Percentiles rank a stretch among this genome's conserved stretches.
These are phyloP conservation scores for Butastur rufipennis DNA, from an alignment of 2,113 vertebrate genomes.

Conservation along the genomic window DNA sequence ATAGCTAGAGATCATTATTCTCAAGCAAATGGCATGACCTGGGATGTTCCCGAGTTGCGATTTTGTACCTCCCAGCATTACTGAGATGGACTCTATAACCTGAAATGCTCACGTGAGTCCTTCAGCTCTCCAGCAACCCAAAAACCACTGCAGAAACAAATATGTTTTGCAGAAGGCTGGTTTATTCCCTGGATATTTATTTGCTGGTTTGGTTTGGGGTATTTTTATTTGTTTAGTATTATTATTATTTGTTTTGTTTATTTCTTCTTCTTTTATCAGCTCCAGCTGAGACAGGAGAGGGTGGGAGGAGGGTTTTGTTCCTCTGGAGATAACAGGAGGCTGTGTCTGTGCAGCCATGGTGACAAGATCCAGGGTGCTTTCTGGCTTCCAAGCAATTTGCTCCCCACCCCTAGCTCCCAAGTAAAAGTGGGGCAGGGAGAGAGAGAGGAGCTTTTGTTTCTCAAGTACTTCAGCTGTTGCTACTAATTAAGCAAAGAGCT, in stretches of 20 bases:
- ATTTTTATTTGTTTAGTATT: neutral
- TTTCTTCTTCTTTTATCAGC: slow-evolving; percentile 38
- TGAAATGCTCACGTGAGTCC: neutral
- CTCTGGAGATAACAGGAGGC: slow-evolving; percentile 58
- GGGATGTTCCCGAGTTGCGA: neutral
- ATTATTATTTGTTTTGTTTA: slow-evolving; percentile 25
- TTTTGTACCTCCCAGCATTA: neutral
- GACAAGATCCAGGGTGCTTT: slow-evolving; percentile 59
- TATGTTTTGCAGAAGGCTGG: neutral
- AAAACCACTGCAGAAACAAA: neutral
- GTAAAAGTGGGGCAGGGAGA: slow-evolving; percentile 56
- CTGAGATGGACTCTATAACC: neutral
- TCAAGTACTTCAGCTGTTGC: slow-evolving; percentile 62
- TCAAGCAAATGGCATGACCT: neutral
- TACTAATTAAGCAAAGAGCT: slow-evolving; percentile 45
- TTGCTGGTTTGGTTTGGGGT: neutral
- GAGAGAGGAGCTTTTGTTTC: slow-evolving; percentile 60
- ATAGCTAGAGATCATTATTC: neutral
- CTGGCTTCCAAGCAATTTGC: slow-evolving; percentile 56
- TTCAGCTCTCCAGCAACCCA: neutral
- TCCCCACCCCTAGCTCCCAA: slow-evolving; percentile 46
- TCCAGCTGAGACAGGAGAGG: slow-evolving; percentile 52
- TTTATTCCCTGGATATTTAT: slow-evolving; percentile 2
- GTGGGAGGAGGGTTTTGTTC: slow-evolving; percentile 62
- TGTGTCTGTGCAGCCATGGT: slow-evolving; percentile 68